Conservation (phyloP, 2,888 invertebrate species). For the Dolomedes plantarius region DNA sequence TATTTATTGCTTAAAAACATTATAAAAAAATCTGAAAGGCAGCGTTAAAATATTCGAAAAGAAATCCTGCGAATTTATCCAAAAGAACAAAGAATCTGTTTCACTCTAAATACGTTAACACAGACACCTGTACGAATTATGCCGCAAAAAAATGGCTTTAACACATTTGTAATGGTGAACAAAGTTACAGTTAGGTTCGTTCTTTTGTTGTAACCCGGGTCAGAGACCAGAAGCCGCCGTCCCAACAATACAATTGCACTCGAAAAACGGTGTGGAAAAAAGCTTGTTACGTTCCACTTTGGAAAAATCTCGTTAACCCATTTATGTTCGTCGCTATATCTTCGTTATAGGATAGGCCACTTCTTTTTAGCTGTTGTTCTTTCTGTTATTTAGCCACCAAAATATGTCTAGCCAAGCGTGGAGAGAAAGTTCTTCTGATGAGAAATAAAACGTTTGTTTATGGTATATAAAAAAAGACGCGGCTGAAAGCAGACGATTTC, state of each 20-base stretch:
- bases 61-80: too few relatives aligned
- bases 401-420: not conserved
- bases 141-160: constrained; percentile 7
- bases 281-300: constrained; percentile 4
- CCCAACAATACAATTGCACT: not conserved
- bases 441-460: not conserved
- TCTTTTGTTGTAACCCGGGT: constrained; percentile 1
- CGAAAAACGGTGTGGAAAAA: not conserved
- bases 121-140: not conserved
- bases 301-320: constrained; percentile 9
- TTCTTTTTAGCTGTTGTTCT: not conserved
- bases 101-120: not conserved
- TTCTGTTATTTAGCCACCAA: not conserved
- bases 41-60: too few relatives aligned
- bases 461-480: not conserved
- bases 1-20: too few relatives aligned
- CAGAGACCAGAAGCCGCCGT: not conserved
- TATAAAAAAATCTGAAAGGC: too few relatives aligned
- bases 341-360: not conserved
- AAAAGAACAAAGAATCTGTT: not conserved
- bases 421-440: not conserved
- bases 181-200: constrained; percentile 12
- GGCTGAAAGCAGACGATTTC: not conserved
- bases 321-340: constrained; percentile 1
- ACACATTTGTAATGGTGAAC: not conserved